Evolutionary conservation across 2,888 invertebrate genomes (phyloP).

Genomic region (Lasioglossum leucozonium): DNA sequence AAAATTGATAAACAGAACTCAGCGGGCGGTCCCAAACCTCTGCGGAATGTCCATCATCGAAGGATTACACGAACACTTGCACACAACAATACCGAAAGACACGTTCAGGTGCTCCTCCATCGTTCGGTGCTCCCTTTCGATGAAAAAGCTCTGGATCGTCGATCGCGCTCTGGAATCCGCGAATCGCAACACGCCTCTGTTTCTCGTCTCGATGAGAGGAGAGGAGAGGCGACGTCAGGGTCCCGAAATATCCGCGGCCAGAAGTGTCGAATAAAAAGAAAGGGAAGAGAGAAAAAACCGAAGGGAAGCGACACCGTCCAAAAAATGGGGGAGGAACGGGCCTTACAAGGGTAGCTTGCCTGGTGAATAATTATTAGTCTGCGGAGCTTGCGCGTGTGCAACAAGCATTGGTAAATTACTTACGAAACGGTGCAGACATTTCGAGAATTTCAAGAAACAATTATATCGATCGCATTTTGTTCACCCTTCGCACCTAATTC

Average conservation of each 20-base stretch:
- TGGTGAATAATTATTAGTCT: neutral
- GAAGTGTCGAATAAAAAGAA: constrained; percentile 15
- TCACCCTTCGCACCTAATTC: too few relatives aligned
- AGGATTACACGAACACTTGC: neutral
- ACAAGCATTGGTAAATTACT: too few relatives aligned
- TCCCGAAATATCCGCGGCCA: constrained; percentile 48
- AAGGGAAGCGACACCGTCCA: constrained; percentile 2
- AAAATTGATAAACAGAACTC: neutral
- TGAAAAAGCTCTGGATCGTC: constrained; percentile 25
- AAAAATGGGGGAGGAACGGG: neutral
- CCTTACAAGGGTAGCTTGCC: neutral
- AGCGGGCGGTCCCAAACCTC: too few relatives aligned
- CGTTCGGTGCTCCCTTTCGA: neutral
- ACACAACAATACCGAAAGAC: neutral
- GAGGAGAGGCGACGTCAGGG: constrained; percentile 32
- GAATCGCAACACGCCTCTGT: constrained; percentile 28
- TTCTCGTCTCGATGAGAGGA: constrained; percentile 28
- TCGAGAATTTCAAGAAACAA: too few relatives aligned
- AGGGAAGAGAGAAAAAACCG: constrained; percentile 16
- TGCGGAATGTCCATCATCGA: neutral
- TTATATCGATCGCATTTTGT: too few relatives aligned
- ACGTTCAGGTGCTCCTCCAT: neutral
- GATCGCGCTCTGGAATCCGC: constrained; percentile 40
- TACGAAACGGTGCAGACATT: too few relatives aligned
- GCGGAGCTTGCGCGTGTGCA: too few relatives aligned